phyloP scores from a whole-genome alignment of 1,140 invertebrate genomes.

The Lasioglossum albipes region DNA sequence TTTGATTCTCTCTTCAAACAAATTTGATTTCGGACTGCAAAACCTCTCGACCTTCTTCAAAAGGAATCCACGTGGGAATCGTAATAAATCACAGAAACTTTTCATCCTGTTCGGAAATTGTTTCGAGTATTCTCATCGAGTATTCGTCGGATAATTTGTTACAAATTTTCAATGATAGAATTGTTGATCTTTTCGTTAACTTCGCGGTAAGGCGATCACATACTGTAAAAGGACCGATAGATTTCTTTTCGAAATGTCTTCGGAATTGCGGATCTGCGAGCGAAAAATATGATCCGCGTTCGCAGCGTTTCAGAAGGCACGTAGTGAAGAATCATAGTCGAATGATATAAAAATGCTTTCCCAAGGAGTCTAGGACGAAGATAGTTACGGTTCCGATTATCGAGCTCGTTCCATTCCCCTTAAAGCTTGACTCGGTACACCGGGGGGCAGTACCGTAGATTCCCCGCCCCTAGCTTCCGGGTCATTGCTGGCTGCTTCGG shows the following conservation, averaged over 20 bases:
- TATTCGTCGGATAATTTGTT: too few species aligned
- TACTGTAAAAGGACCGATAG: too few species aligned
- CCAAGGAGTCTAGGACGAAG: neutral
- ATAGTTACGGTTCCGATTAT: conserved; percentile 46
- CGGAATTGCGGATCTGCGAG: neutral
- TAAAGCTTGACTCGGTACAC: conserved; percentile 71
- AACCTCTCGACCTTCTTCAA: too few species aligned
- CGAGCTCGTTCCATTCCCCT: conserved; percentile 72
- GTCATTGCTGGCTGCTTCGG: conserved; percentile 73
- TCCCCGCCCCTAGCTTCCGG: conserved; percentile 70
- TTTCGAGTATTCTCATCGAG: neutral
- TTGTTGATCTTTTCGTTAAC: too few species aligned
- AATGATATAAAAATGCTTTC: conserved; percentile 36
- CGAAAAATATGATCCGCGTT: conserved; percentile 8
- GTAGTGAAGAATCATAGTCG: conserved; percentile 36
- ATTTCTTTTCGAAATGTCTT: neutral
- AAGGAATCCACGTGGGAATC: too few species aligned
- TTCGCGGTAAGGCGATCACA: too few species aligned
- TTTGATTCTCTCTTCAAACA: too few species aligned
- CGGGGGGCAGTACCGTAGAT: conserved; percentile 65
- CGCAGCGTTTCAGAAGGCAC: conserved; percentile 41
- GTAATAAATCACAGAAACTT: neutral
- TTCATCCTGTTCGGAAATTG: neutral
- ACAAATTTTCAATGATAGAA: too few species aligned
- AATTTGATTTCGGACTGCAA: too few species aligned